Base-by-base conservation (phyloP, 2,797 vertebrate species). In the Tenualosa ilisha region DNA sequence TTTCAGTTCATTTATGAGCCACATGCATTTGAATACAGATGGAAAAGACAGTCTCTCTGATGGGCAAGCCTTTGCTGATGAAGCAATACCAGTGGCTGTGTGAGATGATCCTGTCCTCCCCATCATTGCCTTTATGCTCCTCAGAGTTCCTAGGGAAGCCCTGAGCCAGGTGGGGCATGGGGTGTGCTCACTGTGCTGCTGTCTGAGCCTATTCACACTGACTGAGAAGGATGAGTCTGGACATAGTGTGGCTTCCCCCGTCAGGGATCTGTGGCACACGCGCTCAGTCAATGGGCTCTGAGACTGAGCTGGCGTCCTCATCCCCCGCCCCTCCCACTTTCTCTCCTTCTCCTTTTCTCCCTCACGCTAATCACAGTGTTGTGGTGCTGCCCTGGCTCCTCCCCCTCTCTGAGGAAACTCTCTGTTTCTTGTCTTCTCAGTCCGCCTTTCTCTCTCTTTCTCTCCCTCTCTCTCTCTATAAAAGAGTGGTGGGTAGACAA, bases 331-430 rank as follows among this genome's bases (percentile, higher is more conserved):
- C 68, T 86, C 82, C 86, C 53, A 6, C 17, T 3, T 20, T 31
- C 65, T 22, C 37, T 43, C 37, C 40, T 17, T 37, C 82, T 86
- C 81, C 59, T 37, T 72, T 40, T 63, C 83, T 81, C 6, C 61
- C 87, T 72, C 86, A 85, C 87, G 87, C 88, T 94, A 93, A 93
- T 94, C 92, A 84, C 91, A 92, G 91, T 92, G 92, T 94, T 95
- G 93, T 93, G 93, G 90, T 89, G 87, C 88, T 72, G 90, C 86
- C 86, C 87, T 91, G 84, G 91, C 93, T 92, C 94, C 89, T 86
- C 89, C 89, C 85, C 83, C 88, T 51, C 50, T 51, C 50, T 88
- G 87, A 88, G 87, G 88, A 90, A 91, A 89, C 89, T 88, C 84
- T 86, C 81, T 82, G 31, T 72, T 63, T 46, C 72, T 79, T 46